A percentile compares a stretch with the other conserved stretches of the same genome.
Evolutionary conservation across 2,797 vertebrate species (phyloP).

Genomic region (Mormyrus hasselquistii): DNA sequence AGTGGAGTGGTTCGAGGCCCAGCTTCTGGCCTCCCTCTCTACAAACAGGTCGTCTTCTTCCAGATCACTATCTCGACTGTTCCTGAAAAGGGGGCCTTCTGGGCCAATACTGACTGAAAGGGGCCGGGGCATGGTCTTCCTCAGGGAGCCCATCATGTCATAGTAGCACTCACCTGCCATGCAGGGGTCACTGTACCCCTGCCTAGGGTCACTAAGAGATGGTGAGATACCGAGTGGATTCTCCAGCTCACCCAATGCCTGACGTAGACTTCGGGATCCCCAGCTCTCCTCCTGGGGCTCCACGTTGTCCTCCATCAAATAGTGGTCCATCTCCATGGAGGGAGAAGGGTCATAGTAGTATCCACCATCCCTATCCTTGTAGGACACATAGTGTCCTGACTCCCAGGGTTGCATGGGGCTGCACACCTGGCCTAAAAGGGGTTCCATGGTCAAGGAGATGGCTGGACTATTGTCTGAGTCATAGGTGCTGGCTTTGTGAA

Average conservation of each 20-base stretch:
- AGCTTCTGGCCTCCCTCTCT: constrained; percentile 64
- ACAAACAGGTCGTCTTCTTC: constrained; percentile 54
- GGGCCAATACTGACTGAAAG: constrained; percentile 66
- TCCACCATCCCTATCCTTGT: constrained; percentile 61
- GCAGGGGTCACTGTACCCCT: constrained; percentile 54
- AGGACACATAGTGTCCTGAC: constrained; percentile 68
- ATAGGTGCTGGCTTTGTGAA: constrained; percentile 52
- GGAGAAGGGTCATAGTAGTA: constrained; percentile 67
- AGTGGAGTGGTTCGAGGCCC: constrained; percentile 71
- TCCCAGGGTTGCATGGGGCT: constrained; percentile 63
- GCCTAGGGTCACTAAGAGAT: constrained; percentile 42
- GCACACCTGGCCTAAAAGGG: constrained; percentile 50
- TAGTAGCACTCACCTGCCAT: constrained; percentile 63
- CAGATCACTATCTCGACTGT: constrained; percentile 53
- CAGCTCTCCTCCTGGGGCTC: constrained; percentile 62
- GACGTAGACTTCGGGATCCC: constrained; percentile 63
- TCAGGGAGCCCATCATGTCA: constrained; percentile 71
- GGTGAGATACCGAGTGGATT: constrained; percentile 71
- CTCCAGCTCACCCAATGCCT: constrained; percentile 64
- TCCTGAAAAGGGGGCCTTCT: constrained; percentile 56
- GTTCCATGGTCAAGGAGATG: constrained; percentile 80
- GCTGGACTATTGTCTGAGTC: constrained; percentile 72
- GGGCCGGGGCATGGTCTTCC: constrained; percentile 66
- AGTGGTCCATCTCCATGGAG: constrained; percentile 46
- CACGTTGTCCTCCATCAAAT: constrained; percentile 51